Evolutionary conservation across 1,140 invertebrate species (phyloP).

Genomic region (Brevipalpus yothersi): DNA sequence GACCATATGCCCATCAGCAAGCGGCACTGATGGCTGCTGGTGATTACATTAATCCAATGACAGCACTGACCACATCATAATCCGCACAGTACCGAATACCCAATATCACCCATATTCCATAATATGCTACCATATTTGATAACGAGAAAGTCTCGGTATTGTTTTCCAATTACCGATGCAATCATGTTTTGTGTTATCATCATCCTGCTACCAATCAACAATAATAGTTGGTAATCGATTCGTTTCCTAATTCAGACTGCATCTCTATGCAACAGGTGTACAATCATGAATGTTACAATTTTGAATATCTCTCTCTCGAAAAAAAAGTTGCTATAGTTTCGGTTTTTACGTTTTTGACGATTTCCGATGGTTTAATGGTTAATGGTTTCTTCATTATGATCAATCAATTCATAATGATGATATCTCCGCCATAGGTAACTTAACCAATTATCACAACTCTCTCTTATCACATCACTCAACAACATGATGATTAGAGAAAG

Average conservation of each 20-base stretch:
- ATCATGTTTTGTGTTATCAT: conserved; percentile 3
- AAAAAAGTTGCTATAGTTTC: too few relatives aligned
- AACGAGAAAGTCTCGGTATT: not conserved
- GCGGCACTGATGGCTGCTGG: conserved; percentile 66
- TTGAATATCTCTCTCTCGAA: too few relatives aligned
- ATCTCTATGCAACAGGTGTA: too few relatives aligned
- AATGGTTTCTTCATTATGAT: too few relatives aligned
- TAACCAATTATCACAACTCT: too few relatives aligned
- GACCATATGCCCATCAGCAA: conserved; percentile 78
- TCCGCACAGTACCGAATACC: conserved; percentile 41
- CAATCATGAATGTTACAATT: too few relatives aligned
- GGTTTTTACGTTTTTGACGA: not conserved
- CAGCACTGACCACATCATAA: conserved; percentile 61
- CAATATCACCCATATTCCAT: conserved; percentile 23
- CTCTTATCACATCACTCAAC: too few relatives aligned
- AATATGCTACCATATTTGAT: conserved; percentile 1
- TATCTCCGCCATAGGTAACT: too few relatives aligned
- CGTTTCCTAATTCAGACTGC: not conserved
- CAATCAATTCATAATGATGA: too few relatives aligned
- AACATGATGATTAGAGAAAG: too few relatives aligned
- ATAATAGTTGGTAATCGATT: not conserved
- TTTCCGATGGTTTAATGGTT: not conserved
- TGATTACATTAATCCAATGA: conserved; percentile 74
- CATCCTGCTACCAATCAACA: not conserved
- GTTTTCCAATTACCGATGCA: not conserved